A percentile compares a stretch with the other conserved stretches of the same genome.
Conservation (phyloP, 2,888 invertebrate species). For the Euplagia quadripunctaria region DNA sequence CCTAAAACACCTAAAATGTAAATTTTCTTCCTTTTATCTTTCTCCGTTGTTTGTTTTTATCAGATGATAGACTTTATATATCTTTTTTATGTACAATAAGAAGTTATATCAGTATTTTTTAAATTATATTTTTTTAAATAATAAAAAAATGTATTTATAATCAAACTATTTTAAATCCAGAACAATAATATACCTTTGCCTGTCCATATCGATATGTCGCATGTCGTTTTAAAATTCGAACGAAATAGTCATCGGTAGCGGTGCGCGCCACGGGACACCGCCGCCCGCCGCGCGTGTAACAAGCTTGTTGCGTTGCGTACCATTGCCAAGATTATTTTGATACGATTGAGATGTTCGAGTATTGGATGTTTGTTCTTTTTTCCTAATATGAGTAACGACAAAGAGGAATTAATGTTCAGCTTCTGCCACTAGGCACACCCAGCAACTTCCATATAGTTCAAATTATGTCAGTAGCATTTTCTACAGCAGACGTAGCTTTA, state of each 20-base stretch:
- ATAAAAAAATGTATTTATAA: constrained; percentile 5
- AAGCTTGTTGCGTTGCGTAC: constrained; percentile 48
- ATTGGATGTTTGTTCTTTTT: background rate
- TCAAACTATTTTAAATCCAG: constrained; percentile 44
- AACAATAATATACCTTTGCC: constrained; percentile 35
- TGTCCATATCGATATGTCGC: constrained; percentile 40
- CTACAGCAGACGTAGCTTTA: too few relatives aligned
- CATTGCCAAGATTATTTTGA: constrained; percentile 37
- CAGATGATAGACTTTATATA: background rate
- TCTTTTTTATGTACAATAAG: background rate
- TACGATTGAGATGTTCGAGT: constrained; percentile 40
- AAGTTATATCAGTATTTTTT: background rate
- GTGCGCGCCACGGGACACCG: constrained; percentile 50
- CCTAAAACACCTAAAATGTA: too few relatives aligned
- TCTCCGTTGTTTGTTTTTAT: too few relatives aligned
- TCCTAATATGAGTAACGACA: background rate
- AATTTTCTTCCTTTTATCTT: too few relatives aligned
- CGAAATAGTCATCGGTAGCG: constrained; percentile 64
- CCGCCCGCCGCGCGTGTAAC: constrained; percentile 52
- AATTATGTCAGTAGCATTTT: too few relatives aligned
- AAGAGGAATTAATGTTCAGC: background rate
- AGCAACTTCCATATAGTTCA: too few relatives aligned
- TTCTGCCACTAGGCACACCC: too few relatives aligned
- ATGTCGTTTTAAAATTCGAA: constrained; percentile 48
- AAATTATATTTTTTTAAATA: too few relatives aligned